Percentiles rank a stretch among this genome's conserved stretches.
phyloP scores from a whole-genome alignment of 2,888 invertebrate species.

The Psylliodes chrysocephalus region DNA sequence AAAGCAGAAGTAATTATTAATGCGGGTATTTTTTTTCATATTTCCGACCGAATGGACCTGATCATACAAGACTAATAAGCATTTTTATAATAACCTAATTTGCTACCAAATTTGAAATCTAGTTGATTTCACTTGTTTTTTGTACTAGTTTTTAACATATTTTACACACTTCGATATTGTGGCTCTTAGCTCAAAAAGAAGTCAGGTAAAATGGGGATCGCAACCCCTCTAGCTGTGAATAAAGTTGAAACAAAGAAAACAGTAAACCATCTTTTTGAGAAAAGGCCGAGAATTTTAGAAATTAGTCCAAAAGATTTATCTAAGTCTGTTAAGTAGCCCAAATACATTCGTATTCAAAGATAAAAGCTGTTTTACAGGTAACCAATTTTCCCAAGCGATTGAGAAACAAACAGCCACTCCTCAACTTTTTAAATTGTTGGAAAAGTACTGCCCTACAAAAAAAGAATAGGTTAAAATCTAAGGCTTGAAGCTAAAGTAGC shows the following conservation, averaged over 20 bases:
- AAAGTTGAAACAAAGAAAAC: slow-evolving; percentile 92
- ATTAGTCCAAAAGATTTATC: slow-evolving; percentile 99
- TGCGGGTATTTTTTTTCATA: too few species aligned
- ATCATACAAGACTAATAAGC: too few species aligned
- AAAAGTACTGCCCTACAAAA: slow-evolving; percentile 95
- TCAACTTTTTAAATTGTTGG: slow-evolving; percentile 94
- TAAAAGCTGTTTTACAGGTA: slow-evolving; percentile 97
- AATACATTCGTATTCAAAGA: slow-evolving; percentile 97
- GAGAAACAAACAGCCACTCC: slow-evolving; percentile 98
- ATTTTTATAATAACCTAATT: too few species aligned
- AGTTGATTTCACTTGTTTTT: too few species aligned
- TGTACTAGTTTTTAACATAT: too few species aligned
- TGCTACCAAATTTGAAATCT: too few species aligned
- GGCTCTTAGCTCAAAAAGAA: slow-evolving; percentile 87
- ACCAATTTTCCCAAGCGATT: slow-evolving; percentile 96
- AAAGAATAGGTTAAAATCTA: slow-evolving; percentile 88
- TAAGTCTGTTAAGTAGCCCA: slow-evolving; percentile 99
- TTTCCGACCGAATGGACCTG: too few species aligned
- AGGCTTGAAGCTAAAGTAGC: slow-evolving; percentile 90
- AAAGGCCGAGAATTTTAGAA: slow-evolving; percentile 96
- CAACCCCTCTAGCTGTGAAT: slow-evolving; percentile 92
- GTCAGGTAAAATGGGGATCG: slow-evolving; percentile 95
- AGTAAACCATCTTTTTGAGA: slow-evolving; percentile 97
- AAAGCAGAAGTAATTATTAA: too few species aligned
- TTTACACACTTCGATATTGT: too few species aligned